phyloP scores from a whole-genome alignment of 2,113 vertebrate species.

The Tragelaphus imberbis region DNA sequence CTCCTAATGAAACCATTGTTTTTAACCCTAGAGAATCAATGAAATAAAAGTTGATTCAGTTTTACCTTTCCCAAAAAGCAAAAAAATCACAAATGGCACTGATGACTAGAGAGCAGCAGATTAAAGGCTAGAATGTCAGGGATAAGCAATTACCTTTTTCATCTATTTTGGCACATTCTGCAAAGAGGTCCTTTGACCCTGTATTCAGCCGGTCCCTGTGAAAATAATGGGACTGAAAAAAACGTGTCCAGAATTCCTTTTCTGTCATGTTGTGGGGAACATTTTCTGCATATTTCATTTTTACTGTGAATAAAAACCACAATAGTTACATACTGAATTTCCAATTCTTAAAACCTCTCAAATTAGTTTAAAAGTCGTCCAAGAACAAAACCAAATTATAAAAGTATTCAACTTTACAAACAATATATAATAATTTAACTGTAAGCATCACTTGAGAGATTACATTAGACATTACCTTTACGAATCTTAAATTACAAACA shows the following conservation, averaged over 20 bases:
- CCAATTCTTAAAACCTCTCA: conserved; percentile 15
- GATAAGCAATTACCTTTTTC: conserved; percentile 87
- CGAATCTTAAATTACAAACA: neutral
- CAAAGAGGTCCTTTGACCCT: conserved; percentile 96
- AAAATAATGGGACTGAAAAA: conserved; percentile 99
- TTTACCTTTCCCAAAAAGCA: neutral
- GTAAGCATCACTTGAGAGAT: neutral
- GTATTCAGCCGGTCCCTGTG: conserved; percentile 96
- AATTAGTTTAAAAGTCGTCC: neutral
- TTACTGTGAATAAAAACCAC: conserved; percentile 82
- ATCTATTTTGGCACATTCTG: conserved; percentile 98
- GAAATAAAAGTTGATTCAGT: neutral
- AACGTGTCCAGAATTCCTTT: conserved; percentile 98
- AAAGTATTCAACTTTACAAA: neutral
- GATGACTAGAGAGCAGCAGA: neutral
- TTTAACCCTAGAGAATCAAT: conserved; percentile 87
- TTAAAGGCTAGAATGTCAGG: neutral
- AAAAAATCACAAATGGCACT: neutral
- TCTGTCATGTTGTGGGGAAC: conserved; percentile 97
- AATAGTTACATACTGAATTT: conserved; percentile 18
- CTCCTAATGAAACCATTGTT: conserved; percentile 94
- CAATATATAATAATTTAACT: neutral
- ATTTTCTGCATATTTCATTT: conserved; percentile 97
- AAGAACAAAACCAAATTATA: neutral
- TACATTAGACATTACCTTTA: neutral